Percentiles rank a stretch among this genome's conserved stretches.
These are phyloP conservation scores for Physella acuta DNA, from an alignment of 1,140 invertebrate species.

Conservation along the genomic window DNA sequence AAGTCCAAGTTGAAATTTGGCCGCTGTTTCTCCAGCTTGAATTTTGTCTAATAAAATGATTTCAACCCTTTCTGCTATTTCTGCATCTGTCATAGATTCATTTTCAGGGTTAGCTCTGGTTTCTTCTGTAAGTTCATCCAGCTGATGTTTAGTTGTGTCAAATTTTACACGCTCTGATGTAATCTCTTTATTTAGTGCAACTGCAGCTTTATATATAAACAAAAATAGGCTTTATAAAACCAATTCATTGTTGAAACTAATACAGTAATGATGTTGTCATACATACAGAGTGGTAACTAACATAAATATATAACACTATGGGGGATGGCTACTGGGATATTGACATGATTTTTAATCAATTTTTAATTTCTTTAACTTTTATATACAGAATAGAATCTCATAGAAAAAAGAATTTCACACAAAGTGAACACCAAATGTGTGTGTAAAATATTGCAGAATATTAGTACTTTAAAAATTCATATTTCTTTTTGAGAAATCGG, in stretches of 20 bases:
- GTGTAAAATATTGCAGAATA: too few relatives aligned
- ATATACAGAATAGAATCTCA: too few relatives aligned
- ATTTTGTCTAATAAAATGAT: constrained; percentile 54
- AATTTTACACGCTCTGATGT: constrained; percentile 37
- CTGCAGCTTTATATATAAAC: too few relatives aligned
- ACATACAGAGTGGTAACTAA: too few relatives aligned
- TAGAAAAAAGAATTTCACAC: too few relatives aligned
- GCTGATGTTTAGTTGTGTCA: constrained; percentile 41
- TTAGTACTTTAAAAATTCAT: too few relatives aligned
- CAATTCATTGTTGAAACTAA: background rate
- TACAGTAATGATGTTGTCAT: background rate
- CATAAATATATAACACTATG: too few relatives aligned
- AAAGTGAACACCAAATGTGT: too few relatives aligned
- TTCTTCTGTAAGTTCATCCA: constrained; percentile 50
- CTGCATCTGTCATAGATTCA: constrained; percentile 42
- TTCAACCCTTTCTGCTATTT: constrained; percentile 56
- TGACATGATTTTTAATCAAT: too few relatives aligned
- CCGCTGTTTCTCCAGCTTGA: constrained; percentile 47
- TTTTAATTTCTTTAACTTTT: too few relatives aligned
- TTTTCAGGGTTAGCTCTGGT: constrained; percentile 37
- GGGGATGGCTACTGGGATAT: too few relatives aligned
- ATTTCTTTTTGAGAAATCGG: too few relatives aligned
- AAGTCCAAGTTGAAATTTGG: constrained; percentile 56
- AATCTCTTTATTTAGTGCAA: constrained; percentile 26
- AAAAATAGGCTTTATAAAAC: background rate